Conservation (phyloP, 2,888 invertebrate species). For the Siphonodentalium dalli region DNA sequence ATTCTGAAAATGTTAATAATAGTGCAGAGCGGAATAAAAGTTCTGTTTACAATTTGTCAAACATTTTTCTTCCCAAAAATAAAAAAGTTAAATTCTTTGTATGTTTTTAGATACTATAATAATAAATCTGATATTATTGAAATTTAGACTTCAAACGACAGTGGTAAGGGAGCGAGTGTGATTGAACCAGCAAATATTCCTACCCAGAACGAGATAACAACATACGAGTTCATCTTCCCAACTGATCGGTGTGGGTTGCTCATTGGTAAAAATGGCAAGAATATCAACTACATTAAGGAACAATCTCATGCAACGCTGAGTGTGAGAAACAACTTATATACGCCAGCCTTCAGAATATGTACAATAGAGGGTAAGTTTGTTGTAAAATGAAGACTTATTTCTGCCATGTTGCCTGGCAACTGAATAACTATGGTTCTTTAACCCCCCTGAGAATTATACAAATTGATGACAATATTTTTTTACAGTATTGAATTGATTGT, state of each 20-base stretch:
- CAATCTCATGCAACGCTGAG: constrained; percentile 81
- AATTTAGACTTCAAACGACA: constrained; percentile 80
- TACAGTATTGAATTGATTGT: too few relatives aligned
- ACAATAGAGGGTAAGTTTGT: constrained; percentile 79
- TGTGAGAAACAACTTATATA: constrained; percentile 80
- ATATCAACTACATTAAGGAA: constrained; percentile 79
- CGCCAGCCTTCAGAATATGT: constrained; percentile 81
- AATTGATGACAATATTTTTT: too few relatives aligned
- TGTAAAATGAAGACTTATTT: too few relatives aligned
- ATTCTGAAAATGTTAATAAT: too few relatives aligned
- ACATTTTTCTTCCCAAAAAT: too few relatives aligned
- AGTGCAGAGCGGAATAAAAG: too few relatives aligned
- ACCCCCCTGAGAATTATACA: too few relatives aligned
- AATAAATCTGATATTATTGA: constrained; percentile 3
- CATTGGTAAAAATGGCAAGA: constrained; percentile 83
- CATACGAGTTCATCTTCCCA: constrained; percentile 65
- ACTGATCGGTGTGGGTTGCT: constrained; percentile 79
- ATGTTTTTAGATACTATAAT: too few relatives aligned
- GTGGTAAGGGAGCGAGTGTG: constrained; percentile 77
- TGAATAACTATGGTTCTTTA: too few relatives aligned
- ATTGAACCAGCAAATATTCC: constrained; percentile 16
- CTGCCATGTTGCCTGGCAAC: too few relatives aligned
- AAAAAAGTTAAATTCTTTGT: too few relatives aligned
- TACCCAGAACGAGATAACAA: constrained; percentile 69
- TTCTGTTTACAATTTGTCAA: too few relatives aligned